These are phyloP conservation scores for Serrognathus titanus DNA, from an alignment of 2,888 invertebrate genomes.

Conservation along the genomic window DNA sequence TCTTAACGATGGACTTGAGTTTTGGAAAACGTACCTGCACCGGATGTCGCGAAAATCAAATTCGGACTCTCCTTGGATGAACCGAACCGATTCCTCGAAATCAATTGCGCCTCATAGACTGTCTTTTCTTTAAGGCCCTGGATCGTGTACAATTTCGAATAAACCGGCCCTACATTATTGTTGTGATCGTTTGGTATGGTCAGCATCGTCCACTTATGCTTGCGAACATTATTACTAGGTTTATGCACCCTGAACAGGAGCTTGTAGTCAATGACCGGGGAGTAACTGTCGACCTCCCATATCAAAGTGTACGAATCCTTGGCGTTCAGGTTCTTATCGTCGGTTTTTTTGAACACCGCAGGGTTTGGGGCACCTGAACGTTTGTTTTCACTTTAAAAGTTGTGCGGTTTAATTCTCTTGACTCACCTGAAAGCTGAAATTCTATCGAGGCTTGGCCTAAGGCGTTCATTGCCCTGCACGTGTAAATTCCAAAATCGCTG, in stretches of 20 bases:
- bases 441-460: conserved; percentile 67
- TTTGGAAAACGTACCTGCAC: conserved; percentile 55
- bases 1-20: not conserved
- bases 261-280: conserved; percentile 70
- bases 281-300: conserved; percentile 83
- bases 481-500: conserved; percentile 73
- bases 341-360: conserved; percentile 62
- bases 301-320: conserved; percentile 64
- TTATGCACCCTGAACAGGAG: conserved; percentile 56
- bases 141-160: conserved; percentile 72
- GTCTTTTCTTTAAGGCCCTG: conserved; percentile 70
- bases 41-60: conserved; percentile 72
- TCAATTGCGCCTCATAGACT: conserved; percentile 73
- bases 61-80: conserved; percentile 77
- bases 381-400: not conserved
- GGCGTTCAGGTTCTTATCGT: conserved; percentile 51
- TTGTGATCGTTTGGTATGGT: conserved; percentile 66
- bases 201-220: conserved; percentile 63
- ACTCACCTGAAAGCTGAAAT: conserved; percentile 69
- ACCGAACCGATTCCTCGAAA: conserved; percentile 81
- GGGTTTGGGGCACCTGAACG: conserved; percentile 63
- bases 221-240: conserved; percentile 50
- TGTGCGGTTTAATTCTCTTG: not conserved
- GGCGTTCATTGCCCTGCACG: conserved; percentile 72
- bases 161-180: conserved; percentile 65